Percentiles rank a stretch among this genome's conserved stretches.
These are phyloP conservation scores for Trinorchestia longiramus DNA, from an alignment of 1,140 invertebrate genomes.

Conservation along the genomic window DNA sequence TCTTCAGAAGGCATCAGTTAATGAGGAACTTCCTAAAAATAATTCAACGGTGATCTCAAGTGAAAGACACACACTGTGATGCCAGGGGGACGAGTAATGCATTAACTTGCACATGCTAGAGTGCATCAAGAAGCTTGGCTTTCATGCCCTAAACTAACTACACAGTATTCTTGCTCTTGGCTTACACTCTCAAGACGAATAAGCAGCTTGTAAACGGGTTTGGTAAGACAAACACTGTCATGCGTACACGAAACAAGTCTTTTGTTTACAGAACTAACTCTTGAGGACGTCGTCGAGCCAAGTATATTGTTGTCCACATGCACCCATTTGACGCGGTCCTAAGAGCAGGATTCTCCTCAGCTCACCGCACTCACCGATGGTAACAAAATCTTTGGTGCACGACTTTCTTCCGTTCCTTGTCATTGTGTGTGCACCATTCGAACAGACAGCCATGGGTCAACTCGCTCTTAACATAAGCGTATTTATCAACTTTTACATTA, in stretches of 20 bases:
- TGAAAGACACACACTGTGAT: not conserved
- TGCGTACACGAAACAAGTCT: not conserved
- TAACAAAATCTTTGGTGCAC: not conserved
- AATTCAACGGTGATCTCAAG: not conserved
- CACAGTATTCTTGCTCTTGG: not conserved
- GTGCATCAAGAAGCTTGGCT: not conserved
- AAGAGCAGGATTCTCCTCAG: not conserved
- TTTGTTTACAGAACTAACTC: slow-evolving; percentile 8
- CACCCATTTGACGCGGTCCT: not conserved
- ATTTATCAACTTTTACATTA: not conserved
- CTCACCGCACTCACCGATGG: not conserved
- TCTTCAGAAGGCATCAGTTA: not conserved
- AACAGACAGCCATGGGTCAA: not conserved
- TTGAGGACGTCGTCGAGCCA: not conserved
- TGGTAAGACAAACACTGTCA: slow-evolving; percentile 1
- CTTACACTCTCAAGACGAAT: not conserved
- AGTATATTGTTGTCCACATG: not conserved
- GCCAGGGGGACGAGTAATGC: not conserved
- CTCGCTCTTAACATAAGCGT: not conserved
- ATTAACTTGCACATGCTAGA: not conserved
- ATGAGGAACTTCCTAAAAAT: not conserved
- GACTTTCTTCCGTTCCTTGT: not conserved
- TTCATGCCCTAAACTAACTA: not conserved
- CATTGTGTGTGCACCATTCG: not conserved
- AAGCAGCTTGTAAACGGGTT: not conserved